Conservation (phyloP, 2,888 invertebrate species). For the Andrena trimmerana region DNA sequence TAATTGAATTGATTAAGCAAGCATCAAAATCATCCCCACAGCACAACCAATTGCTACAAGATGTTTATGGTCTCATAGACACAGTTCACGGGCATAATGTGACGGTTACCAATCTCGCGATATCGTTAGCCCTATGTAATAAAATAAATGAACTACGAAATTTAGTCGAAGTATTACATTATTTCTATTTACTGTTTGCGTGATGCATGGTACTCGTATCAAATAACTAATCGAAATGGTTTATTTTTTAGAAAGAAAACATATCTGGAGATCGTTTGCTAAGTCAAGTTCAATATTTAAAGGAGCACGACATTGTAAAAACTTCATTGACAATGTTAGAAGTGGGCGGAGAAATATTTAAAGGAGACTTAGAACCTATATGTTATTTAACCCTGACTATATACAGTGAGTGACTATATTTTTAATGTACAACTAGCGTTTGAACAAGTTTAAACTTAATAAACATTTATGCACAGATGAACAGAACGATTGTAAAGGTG, state of each 20-base stretch:
- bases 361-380: conserved; percentile 25
- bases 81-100: conserved; percentile 4
- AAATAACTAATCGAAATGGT: neutral
- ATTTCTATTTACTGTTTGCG: conserved; percentile 7
- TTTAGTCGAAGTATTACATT: conserved; percentile 61
- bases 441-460: neutral
- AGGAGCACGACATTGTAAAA: conserved; percentile 8
- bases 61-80: conserved; percentile 50
- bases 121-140: conserved; percentile 49
- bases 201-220: neutral
- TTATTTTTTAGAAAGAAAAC: conserved; percentile 34
- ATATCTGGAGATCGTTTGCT: conserved; percentile 4
- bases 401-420: conserved; percentile 62
- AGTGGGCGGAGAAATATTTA: conserved; percentile 2
- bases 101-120: conserved; percentile 28
- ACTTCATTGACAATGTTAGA: conserved; percentile 56
- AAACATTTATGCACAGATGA: conserved; percentile 67
- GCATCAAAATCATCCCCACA: neutral
- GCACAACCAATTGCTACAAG: conserved; percentile 31
- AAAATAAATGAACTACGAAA: conserved; percentile 72
- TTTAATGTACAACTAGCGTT: neutral
- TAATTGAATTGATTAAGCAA: conserved; percentile 81
- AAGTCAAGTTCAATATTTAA: neutral
- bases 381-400: conserved; percentile 52
- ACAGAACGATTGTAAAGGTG: conserved; percentile 79